Base-by-base conservation (phyloP, 2,113 vertebrate genomes). In the Embiotoca jacksoni region DNA sequence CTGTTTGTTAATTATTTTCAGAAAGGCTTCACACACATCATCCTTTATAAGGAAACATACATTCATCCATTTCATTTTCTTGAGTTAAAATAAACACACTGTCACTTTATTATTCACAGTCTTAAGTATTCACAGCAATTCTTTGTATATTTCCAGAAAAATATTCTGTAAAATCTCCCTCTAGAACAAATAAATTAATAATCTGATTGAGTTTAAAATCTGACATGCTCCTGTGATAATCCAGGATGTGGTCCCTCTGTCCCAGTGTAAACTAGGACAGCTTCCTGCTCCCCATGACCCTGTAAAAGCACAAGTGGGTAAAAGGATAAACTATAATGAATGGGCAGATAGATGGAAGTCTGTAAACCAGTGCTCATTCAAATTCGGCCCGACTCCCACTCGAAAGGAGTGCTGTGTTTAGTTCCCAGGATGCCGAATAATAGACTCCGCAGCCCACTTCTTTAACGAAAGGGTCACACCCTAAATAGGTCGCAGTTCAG, bases 401-500 rank as follows among this genome's bases (percentile, higher is more conserved):
- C 49, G 41, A 79, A 81, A 72, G 33, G 52, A 75, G 73, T 1
- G 75, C 80, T 67, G 64, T 77, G 55, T 85, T 86, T 75, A 80
- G 86, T 90, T 90, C 91, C 89, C 91, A 91, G 89, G 76, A 87
- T 59, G 72, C 58, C 57, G 87, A 88, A 91, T 84, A 91, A 90
- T 75, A 73, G 87, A 80, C 78, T 16, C 54, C 14, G 41, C 53
- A 64, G 78, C 62, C 63, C 75, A 75, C 86, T 76, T 80, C 84
- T 92, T 83, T 87, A 87, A 70, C 32, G 9, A 68, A 85, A 66
- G 59, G 80, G 88, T 87, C 86, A 83, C 88, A 76, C 87, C 85
- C 87, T 78, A 92, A 91, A 85, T 90, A 72, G 91, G 90, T 92
- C 88, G 86, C 87, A 85, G 89, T 91, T 88, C 84, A 89, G 84